These are phyloP conservation scores for Leptodirus hochenwartii DNA, from an alignment of 2,888 invertebrate species.

Conservation along the genomic window DNA sequence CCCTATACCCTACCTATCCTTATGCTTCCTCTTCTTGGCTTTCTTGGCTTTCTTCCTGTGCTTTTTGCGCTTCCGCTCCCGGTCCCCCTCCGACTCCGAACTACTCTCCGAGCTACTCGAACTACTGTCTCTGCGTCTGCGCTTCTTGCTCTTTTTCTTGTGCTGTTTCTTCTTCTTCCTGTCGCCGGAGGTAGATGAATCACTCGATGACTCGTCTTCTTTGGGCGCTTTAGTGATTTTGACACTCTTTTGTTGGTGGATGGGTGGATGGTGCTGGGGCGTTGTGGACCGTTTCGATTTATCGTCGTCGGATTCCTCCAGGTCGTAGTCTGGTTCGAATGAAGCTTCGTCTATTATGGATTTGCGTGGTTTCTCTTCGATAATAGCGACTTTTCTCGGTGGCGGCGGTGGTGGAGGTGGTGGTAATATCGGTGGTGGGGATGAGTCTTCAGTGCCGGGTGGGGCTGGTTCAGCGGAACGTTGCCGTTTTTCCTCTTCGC, in stretches of 20 bases:
- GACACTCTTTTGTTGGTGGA: conserved; percentile 15
- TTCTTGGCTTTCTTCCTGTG: conserved; percentile 55
- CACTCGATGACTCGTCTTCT: conserved; percentile 6
- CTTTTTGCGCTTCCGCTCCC: conserved; percentile 49
- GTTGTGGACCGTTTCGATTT: conserved; percentile 23
- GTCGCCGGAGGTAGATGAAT: conserved; percentile 21
- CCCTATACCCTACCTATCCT: conserved; percentile 26
- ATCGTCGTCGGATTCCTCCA: conserved; percentile 44
- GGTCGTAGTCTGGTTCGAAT: conserved; percentile 59
- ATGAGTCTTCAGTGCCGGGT: conserved; percentile 4
- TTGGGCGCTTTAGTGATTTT: conserved; percentile 28
- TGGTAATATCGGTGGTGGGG: conserved; percentile 15
- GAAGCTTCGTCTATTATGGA: conserved; percentile 51
- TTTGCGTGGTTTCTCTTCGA: conserved; percentile 38
- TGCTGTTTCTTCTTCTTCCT: conserved; percentile 23
- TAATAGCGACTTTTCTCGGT: conserved; percentile 12
- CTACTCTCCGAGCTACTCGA: conserved; percentile 46
- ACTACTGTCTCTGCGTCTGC: conserved; percentile 39
- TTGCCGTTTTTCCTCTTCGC: conserved; percentile 2
- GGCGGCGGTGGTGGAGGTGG: neutral
- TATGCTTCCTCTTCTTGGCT: conserved; percentile 50
- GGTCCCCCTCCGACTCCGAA: conserved; percentile 45
- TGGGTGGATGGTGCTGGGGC: conserved; percentile 7
- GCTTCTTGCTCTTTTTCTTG: conserved; percentile 32
- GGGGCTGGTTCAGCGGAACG: neutral